Evolutionary conservation across 2,888 invertebrate genomes (phyloP).

Genomic region (Periphyllus acericola): DNA sequence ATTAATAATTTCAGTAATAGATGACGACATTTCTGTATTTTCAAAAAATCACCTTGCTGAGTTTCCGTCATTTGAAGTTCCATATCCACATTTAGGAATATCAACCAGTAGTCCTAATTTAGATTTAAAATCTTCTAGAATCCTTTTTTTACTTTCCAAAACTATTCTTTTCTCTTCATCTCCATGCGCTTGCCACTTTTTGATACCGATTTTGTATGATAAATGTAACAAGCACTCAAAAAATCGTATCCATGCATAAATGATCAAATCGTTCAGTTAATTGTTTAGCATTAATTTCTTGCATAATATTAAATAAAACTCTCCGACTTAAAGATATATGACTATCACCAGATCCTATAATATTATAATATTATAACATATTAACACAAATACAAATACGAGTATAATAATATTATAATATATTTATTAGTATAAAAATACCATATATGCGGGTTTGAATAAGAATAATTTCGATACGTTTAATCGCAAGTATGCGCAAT

Average conservation of each 20-base stretch:
- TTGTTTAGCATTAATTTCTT: too few relatives aligned
- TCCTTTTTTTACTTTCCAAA: neutral
- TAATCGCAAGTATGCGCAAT: too few relatives aligned
- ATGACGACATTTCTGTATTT: neutral
- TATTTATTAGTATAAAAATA: too few relatives aligned
- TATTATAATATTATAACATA: too few relatives aligned
- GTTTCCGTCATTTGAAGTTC: constrained; percentile 1
- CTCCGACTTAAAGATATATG: too few relatives aligned
- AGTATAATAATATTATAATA: too few relatives aligned
- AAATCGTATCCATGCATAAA: constrained; percentile 21
- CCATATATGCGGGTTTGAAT: too few relatives aligned
- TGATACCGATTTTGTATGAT: neutral
- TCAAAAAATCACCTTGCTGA: constrained; percentile 1
- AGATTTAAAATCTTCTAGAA: neutral
- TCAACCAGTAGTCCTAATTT: neutral
- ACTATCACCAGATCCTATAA: too few relatives aligned
- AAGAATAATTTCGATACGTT: too few relatives aligned
- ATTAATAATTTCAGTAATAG: neutral
- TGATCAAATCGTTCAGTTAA: neutral
- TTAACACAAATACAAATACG: too few relatives aligned
- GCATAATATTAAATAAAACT: too few relatives aligned
- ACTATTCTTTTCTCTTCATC: neutral
- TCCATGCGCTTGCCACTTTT: neutral
- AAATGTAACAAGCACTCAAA: constrained; percentile 15
- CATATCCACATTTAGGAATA: too few relatives aligned